Base-by-base conservation (phyloP, 2,888 invertebrate genomes). In the Orthosia gracilis region DNA sequence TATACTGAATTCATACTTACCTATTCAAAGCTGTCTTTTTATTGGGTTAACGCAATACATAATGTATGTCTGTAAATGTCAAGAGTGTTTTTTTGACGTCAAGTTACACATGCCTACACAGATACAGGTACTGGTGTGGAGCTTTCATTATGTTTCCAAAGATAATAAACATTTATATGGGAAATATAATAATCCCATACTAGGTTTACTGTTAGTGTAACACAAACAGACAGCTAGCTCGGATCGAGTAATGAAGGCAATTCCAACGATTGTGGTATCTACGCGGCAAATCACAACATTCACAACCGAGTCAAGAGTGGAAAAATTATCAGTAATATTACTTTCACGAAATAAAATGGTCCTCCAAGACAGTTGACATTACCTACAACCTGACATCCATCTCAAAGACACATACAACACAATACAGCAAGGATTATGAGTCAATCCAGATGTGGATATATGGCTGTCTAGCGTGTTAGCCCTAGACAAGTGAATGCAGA, bases 211-310 rank as follows among this genome's bases (percentile, higher is more conserved):
- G 58, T 49, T 49, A 15, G 18, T 70, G 54, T 57, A 31, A 73
- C n/a, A 49, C 49, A 63, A 55, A 75, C 13, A 62, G 62, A 75
- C n/a, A 55, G 17, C 54, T 63, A 40, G 23, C 40, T 26, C 7
- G 18, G 18, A 76, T 76, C 55, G 21, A 40, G 17, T 76, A 75
- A 73, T 9, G 64, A 76, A 55, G 40, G 15, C 65, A 76, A 61
- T 54, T 74, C 21, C 18, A 69, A 70, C 21, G 31, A 61, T 50
- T 52, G 26, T 21, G 21, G 52, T n/a, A 21, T 13, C 45, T n/a
- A 15, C 7, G 47, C 23, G 31, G 54, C 49, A 64, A 73, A 75
- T 55, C 23, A 49, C 54, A 31, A 55, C 13, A 73, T 64, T 55
- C n/a, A 49, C 64, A 31, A 55, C 17, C 4, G 31, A 54, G 7